Conservation (phyloP, 2,888 invertebrate species). For the Ischnura elegans region DNA sequence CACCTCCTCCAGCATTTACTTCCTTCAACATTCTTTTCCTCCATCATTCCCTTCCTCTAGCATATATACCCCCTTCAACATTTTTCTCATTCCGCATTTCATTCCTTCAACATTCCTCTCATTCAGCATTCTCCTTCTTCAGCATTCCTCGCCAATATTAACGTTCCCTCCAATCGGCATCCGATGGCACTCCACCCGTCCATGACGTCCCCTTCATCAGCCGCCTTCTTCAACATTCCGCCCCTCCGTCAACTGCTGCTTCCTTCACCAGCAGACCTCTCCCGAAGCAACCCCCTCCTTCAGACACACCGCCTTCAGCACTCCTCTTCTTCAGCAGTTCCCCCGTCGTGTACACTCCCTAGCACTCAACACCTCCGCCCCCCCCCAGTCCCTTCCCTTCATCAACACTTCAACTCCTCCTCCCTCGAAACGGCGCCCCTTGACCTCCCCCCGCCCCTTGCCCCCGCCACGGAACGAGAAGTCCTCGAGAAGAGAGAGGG, state of each 20-base stretch:
- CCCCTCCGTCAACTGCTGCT: not conserved
- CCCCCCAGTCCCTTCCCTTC: too few relatives aligned
- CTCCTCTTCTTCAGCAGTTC: not conserved
- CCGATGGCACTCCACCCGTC: not conserved
- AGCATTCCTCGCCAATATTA: too few relatives aligned
- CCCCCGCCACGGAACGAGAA: too few relatives aligned
- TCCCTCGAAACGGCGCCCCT: not conserved
- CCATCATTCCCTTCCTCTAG: too few relatives aligned
- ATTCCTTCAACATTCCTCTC: too few relatives aligned
- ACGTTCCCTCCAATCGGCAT: not conserved
- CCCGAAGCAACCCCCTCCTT: not conserved
- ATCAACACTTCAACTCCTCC: not conserved
- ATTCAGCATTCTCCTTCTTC: too few relatives aligned
- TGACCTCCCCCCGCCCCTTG: not conserved
- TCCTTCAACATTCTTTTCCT: too few relatives aligned
- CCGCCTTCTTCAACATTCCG: not conserved
- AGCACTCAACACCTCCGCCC: not conserved
- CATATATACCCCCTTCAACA: too few relatives aligned
- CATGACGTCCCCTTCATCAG: not conserved
- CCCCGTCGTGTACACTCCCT: not conserved
- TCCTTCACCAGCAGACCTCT: not conserved
- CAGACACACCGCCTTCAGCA: not conserved
- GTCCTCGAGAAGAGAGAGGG: too few relatives aligned
- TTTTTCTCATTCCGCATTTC: too few relatives aligned
- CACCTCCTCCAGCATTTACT: too few relatives aligned